Evolutionary conservation across 2,888 invertebrate species (phyloP).

Genomic region (Phengaris arion): DNA sequence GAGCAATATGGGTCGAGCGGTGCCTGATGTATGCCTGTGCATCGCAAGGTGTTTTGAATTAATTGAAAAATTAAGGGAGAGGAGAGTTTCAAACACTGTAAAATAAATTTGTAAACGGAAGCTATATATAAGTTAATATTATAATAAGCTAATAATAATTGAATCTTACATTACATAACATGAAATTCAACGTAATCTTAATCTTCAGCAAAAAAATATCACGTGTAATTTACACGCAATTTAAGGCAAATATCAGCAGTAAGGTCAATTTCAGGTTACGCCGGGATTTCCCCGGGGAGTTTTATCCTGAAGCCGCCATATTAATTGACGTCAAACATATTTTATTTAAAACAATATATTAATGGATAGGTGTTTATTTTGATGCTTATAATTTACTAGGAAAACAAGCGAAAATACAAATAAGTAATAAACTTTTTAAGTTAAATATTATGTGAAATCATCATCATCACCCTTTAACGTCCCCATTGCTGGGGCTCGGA

Average conservation of each 20-base stretch:
- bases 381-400: neutral
- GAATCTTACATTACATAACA: neutral
- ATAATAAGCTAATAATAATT: neutral
- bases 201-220: neutral
- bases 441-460: too few relatives aligned
- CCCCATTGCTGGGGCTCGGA: too few relatives aligned
- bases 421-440: neutral
- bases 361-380: neutral
- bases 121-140: too few relatives aligned
- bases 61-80: too few relatives aligned
- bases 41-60: too few relatives aligned
- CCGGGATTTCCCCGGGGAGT: neutral
- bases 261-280: constrained; percentile 13
- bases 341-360: neutral
- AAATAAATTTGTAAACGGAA: too few relatives aligned
- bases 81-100: too few relatives aligned
- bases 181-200: neutral
- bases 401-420: neutral
- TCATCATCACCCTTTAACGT: too few relatives aligned
- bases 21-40: too few relatives aligned
- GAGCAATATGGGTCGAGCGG: too few relatives aligned
- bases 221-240: neutral
- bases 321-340: constrained; percentile 13
- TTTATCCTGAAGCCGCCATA: constrained; percentile 1
- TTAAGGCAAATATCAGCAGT: neutral